Evolutionary conservation across 2,888 invertebrate genomes (phyloP).

Genomic region (Nysson spinosus): DNA sequence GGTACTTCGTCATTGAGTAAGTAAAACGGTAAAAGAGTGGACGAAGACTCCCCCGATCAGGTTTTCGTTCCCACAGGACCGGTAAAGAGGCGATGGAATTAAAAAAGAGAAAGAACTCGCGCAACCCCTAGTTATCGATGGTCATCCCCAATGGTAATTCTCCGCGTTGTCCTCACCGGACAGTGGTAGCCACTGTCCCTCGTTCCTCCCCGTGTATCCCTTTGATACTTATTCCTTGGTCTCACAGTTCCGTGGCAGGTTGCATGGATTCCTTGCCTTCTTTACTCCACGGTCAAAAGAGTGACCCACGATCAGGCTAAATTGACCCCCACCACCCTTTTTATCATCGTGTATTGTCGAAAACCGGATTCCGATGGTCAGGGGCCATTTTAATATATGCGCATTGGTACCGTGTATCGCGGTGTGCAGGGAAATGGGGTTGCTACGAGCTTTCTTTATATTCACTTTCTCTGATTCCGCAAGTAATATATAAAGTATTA

Average conservation of each 20-base stretch:
- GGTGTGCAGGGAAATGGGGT: conserved; percentile 9
- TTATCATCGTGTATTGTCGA: conserved; percentile 45
- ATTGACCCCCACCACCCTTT: conserved; percentile 26
- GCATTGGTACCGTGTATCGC: conserved; percentile 33
- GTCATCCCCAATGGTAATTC: conserved; percentile 65
- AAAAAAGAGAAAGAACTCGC: conserved; percentile 44
- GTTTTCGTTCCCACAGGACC: conserved; percentile 76
- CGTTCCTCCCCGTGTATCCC: conserved; percentile 18
- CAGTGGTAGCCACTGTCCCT: conserved; percentile 57
- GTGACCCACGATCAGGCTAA: conserved; percentile 39
- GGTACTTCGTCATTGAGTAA: conserved; percentile 1
- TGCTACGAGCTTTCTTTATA: neutral
- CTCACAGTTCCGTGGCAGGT: conserved; percentile 51
- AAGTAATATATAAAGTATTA: too few species aligned
- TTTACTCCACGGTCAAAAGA: conserved; percentile 31
- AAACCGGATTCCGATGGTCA: conserved; percentile 47
- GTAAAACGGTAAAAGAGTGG: conserved; percentile 7
- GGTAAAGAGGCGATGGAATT: conserved; percentile 26
- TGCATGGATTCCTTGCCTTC: conserved; percentile 45
- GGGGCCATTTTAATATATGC: conserved; percentile 34
- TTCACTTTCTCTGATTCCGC: neutral
- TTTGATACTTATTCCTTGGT: conserved; percentile 1
- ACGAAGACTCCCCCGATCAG: conserved; percentile 71
- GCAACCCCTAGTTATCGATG: conserved; percentile 63
- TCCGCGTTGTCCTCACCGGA: conserved; percentile 36